These are phyloP conservation scores for Leptarthrus brevirostris DNA, from an alignment of 2,888 invertebrate species.

Conservation along the genomic window DNA sequence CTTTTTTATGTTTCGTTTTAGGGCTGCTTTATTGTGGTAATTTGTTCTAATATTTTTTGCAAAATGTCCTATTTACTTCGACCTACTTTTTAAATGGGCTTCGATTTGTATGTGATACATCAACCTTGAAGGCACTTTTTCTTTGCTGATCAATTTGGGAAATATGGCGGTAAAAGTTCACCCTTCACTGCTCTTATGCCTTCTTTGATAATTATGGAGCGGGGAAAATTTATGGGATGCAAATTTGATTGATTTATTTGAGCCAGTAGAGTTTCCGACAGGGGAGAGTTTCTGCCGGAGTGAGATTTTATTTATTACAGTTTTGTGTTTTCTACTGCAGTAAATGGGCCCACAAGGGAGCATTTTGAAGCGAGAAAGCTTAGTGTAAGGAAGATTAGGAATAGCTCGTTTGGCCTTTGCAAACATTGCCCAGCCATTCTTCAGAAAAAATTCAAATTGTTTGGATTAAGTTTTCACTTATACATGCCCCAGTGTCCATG, in stretches of 20 bases:
- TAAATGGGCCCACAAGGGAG: too few species aligned
- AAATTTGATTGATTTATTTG: constrained; percentile 32
- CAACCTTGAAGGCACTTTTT: constrained; percentile 37
- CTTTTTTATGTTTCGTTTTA: constrained; percentile 12
- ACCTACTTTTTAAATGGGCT: constrained; percentile 41
- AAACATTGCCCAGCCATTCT: too few species aligned
- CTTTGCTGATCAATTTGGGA: constrained; percentile 27
- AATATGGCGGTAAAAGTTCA: constrained; percentile 7
- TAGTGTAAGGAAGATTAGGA: too few species aligned
- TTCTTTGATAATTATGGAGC: constrained; percentile 15
- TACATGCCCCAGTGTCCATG: too few species aligned
- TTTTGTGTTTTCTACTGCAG: too few species aligned
- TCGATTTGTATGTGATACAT: constrained; percentile 33
- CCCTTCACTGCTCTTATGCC: not conserved
- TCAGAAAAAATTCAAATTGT: too few species aligned
- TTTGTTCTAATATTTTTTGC: constrained; percentile 35
- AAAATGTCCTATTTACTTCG: constrained; percentile 34
- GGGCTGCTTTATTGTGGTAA: constrained; percentile 33
- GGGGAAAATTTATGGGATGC: constrained; percentile 19
- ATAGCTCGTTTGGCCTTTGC: too few species aligned
- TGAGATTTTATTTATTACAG: too few species aligned
- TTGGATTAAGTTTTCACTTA: too few species aligned
- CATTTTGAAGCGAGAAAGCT: too few species aligned
- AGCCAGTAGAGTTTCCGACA: not conserved
- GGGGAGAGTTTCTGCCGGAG: too few species aligned